phyloP scores from a whole-genome alignment of 2,113 vertebrate species.

The Nesogale talazaci region DNA sequence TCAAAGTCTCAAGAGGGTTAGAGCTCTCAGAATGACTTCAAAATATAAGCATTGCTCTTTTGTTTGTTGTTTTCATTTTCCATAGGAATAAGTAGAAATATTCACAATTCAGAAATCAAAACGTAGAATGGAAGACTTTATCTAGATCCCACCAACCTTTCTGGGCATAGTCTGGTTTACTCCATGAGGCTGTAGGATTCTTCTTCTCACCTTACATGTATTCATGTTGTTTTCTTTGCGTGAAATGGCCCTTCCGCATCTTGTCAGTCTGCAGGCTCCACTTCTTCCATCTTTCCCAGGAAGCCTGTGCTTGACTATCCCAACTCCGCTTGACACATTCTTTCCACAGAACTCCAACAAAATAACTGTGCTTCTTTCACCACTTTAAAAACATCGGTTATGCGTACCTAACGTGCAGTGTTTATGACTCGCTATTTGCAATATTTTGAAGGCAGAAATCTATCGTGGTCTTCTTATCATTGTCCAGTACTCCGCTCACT shows the following conservation, averaged over 20 bases:
- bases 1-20: conserved; percentile 73
- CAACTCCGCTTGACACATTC: neutral
- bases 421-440: neutral
- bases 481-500: neutral
- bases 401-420: neutral
- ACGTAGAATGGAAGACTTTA: conserved; percentile 29
- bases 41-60: conserved; percentile 57
- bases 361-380: conserved; percentile 1
- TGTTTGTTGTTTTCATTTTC: conserved; percentile 57
- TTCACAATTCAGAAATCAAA: conserved; percentile 54
- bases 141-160: neutral
- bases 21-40: conserved; percentile 67
- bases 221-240: neutral
- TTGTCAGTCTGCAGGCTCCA: neutral
- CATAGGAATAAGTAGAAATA: conserved; percentile 47
- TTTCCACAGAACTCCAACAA: neutral
- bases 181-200: neutral
- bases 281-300: neutral
- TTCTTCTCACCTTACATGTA: neutral
- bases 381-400: neutral
- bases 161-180: neutral
- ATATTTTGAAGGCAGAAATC: neutral
- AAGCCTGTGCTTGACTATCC: neutral
- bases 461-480: neutral
- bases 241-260: neutral